These are phyloP conservation scores for Drosophila neocordata DNA, from an alignment of 1,140 invertebrate genomes.

Conservation along the genomic window DNA sequence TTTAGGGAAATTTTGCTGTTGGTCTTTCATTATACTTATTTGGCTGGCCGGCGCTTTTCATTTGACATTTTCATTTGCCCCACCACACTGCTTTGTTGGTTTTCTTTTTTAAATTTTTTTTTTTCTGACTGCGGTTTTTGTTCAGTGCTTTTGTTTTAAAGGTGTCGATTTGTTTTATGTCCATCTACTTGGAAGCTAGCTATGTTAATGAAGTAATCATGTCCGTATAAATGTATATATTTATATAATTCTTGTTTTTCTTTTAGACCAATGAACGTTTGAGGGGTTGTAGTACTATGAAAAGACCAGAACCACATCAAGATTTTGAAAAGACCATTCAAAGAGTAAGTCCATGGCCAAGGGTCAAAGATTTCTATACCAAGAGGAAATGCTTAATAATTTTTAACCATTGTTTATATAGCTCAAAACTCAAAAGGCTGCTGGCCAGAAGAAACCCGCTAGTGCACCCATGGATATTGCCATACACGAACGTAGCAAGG, in stretches of 20 bases:
- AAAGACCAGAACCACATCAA: constrained; percentile 77
- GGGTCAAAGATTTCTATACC: constrained; percentile 7
- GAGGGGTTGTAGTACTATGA: constrained; percentile 75
- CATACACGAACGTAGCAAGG: constrained; percentile 75
- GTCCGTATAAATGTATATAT: not conserved
- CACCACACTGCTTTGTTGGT: not conserved
- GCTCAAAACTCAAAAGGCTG: constrained; percentile 81
- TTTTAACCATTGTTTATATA: constrained; percentile 13
- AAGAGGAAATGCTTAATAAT: not conserved
- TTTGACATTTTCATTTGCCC: constrained; percentile 68
- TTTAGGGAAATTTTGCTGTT: constrained; percentile 59
- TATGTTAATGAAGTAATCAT: constrained; percentile 75
- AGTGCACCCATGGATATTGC: constrained; percentile 69
- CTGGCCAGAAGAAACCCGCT: constrained; percentile 69
- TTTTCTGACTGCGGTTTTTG: constrained; percentile 24
- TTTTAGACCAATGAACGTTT: constrained; percentile 69
- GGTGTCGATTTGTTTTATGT: constrained; percentile 71
- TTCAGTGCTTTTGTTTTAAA: constrained; percentile 55
- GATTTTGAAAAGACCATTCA: constrained; percentile 82
- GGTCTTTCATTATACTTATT: constrained; percentile 73
- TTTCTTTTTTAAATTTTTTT: not conserved
- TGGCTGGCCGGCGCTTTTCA: constrained; percentile 58
- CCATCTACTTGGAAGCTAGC: constrained; percentile 23
- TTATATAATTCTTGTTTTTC: constrained; percentile 18
- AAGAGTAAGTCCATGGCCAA: constrained; percentile 59